Conservation (phyloP, 2,797 vertebrate genomes). For the Perodicticus potto region DNA sequence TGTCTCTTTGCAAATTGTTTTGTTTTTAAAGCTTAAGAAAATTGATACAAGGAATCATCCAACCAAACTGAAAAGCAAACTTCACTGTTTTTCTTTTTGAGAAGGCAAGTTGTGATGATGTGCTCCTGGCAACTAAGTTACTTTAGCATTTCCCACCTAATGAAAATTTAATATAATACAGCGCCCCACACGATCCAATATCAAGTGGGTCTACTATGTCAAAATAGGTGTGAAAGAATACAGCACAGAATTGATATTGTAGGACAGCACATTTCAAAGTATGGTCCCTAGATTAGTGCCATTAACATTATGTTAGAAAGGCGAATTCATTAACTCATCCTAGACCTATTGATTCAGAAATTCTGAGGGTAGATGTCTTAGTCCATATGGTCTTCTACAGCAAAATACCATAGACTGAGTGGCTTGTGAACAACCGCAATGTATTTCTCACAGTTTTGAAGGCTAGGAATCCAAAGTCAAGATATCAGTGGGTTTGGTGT, state of each 20-base stretch:
- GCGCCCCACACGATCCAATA: neutral
- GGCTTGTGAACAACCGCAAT: neutral
- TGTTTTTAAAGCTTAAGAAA: slow-evolving; percentile 9
- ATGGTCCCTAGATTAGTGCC: neutral
- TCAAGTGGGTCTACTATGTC: neutral
- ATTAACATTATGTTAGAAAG: slow-evolving; percentile 10
- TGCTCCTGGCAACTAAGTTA: neutral
- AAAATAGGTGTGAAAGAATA: neutral
- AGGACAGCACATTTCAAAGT: neutral
- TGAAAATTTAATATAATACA: neutral
- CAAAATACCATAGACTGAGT: neutral
- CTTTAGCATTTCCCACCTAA: neutral
- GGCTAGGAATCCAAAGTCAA: neutral
- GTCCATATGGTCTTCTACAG: neutral
- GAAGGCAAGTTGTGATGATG: slow-evolving; percentile 15
- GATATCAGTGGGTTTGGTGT: neutral
- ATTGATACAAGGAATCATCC: neutral
- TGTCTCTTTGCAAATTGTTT: neutral
- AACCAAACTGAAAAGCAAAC: neutral
- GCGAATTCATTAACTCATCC: neutral
- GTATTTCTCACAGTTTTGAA: neutral
- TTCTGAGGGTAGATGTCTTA: neutral
- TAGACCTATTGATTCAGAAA: neutral
- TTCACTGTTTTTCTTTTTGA: neutral
- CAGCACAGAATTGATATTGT: neutral